Percentiles rank a stretch among this genome's conserved stretches.
Evolutionary conservation across 2,888 invertebrate species (phyloP).

Genomic region (Aporophyla nigra): DNA sequence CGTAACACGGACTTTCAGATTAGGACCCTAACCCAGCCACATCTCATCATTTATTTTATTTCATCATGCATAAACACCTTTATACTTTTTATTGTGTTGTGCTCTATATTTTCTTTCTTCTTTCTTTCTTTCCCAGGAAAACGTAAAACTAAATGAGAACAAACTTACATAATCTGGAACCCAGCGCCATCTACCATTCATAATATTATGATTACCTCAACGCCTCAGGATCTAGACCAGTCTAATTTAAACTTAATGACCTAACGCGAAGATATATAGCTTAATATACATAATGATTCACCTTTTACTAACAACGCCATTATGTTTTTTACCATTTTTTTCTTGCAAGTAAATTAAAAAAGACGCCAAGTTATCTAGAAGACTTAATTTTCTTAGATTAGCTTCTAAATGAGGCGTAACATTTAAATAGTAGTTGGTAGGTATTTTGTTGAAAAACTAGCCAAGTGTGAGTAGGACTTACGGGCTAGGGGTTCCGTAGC

Average conservation of each 20-base stretch:
- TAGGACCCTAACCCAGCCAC: too few relatives aligned
- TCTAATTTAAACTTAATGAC: conserved; percentile 23
- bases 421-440: conserved; percentile 13
- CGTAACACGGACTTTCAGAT: too few relatives aligned
- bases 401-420: conserved; percentile 29
- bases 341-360: conserved; percentile 21
- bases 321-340: conserved; percentile 31
- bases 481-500: background rate
- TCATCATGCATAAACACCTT: too few relatives aligned
- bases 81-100: too few relatives aligned
- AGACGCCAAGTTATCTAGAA: conserved; percentile 15
- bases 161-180: background rate
- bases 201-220: background rate
- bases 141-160: background rate
- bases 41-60: too few relatives aligned
- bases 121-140: too few relatives aligned
- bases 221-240: conserved; percentile 4
- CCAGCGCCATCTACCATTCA: background rate
- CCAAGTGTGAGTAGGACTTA: fast-evolving
- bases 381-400: conserved; percentile 50
- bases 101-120: too few relatives aligned
- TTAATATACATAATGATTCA: conserved; percentile 45
- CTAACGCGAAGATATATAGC: conserved; percentile 48
- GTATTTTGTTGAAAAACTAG: conserved; percentile 17
- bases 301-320: conserved; percentile 23